Percentiles rank a stretch among this genome's conserved stretches.
phyloP scores from a whole-genome alignment of 2,113 vertebrate species.

The Sminthopsis crassicaudata region DNA sequence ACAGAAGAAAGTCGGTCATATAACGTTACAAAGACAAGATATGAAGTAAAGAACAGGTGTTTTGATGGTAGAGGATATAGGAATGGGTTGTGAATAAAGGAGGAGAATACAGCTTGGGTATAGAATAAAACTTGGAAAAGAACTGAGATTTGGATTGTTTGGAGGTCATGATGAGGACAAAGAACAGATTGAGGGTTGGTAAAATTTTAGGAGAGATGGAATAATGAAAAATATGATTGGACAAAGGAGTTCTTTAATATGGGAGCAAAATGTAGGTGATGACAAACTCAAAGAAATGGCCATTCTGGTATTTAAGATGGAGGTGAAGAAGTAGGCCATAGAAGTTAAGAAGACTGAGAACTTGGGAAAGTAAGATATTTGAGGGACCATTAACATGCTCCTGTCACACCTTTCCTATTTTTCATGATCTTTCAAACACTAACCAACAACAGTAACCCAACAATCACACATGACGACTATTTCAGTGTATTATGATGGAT shows the following conservation, averaged over 20 bases:
- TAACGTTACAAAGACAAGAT: not conserved
- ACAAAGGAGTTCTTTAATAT: not conserved
- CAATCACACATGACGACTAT: not conserved
- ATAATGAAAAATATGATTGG: not conserved
- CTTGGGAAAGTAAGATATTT: not conserved
- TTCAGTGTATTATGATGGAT: not conserved
- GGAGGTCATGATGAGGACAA: not conserved
- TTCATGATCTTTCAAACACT: not conserved
- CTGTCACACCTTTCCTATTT: not conserved
- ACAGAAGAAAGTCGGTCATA: not conserved
- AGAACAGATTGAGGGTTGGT: not conserved
- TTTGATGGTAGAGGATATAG: not conserved
- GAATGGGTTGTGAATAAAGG: not conserved
- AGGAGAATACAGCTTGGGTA: not conserved
- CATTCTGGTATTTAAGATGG: not conserved
- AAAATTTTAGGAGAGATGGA: not conserved
- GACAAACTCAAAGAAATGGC: not conserved
- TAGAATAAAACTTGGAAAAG: not conserved
- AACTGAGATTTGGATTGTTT: not conserved
- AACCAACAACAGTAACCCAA: not conserved
- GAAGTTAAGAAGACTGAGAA: not conserved
- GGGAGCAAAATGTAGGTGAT: not conserved
- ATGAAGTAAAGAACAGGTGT: not conserved
- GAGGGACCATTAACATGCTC: not conserved
- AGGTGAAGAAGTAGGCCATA: not conserved